Conservation (phyloP, 2,113 vertebrate species). For the Leptodactylus fuscus region DNA sequence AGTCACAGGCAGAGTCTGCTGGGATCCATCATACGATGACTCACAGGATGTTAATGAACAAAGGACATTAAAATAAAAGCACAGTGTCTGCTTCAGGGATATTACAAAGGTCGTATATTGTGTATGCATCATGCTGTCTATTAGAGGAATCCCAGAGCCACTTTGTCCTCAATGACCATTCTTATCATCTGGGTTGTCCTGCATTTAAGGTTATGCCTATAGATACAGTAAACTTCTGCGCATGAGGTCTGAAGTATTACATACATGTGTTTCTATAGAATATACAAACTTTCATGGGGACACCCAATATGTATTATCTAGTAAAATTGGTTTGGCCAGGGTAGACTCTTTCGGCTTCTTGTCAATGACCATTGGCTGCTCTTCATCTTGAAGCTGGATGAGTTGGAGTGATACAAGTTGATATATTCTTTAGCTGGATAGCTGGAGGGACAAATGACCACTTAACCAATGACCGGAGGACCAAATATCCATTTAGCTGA, state of each 20-base stretch:
- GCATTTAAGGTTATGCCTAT: neutral
- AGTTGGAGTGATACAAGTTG: too few relatives aligned
- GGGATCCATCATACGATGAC: constrained; percentile 50
- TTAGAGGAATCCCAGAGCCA: constrained; percentile 10
- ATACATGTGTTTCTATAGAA: neutral
- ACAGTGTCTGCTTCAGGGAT: constrained; percentile 39
- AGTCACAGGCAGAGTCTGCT: constrained; percentile 23
- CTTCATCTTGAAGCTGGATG: neutral
- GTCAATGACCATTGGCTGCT: too few relatives aligned
- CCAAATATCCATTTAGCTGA: too few relatives aligned
- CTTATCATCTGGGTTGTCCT: neutral
- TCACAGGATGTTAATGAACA: constrained; percentile 52
- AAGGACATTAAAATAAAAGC: constrained; percentile 25
- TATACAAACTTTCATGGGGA: too few relatives aligned
- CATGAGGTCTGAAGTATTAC: neutral
- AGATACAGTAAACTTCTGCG: neutral
- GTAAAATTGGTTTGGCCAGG: too few relatives aligned
- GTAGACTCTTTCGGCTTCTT: too few relatives aligned
- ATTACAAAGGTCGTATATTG: constrained; percentile 32
- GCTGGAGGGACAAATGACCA: too few relatives aligned
- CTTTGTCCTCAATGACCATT: neutral
- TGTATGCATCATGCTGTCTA: constrained; percentile 12
- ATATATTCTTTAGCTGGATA: too few relatives aligned
- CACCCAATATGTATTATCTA: too few relatives aligned
- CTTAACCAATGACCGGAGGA: too few relatives aligned